Evolutionary conservation across 2,888 invertebrate species (phyloP), one percentile per base, ranked within the genome.

Genomic region (Nephrotoma appendiculata): DNA sequence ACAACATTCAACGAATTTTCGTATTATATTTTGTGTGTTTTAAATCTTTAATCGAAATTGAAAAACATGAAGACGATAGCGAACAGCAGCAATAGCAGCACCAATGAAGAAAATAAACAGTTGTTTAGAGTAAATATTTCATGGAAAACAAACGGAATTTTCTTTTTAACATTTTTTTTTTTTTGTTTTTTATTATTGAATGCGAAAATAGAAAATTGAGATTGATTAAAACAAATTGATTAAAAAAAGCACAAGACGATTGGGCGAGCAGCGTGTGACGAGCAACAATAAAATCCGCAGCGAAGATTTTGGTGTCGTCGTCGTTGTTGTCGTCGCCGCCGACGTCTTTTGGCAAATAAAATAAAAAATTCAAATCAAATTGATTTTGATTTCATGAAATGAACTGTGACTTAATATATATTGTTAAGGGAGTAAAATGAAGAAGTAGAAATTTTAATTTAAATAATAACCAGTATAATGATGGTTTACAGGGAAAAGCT

Each of bases 221-320:
- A 71, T 71, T 71, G 71, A 84, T 84, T 84, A 84, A 84, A 84
- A 42, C 15, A 84, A 84, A 84, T 84, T 43, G 41, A 84, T 42
- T 42, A 84, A 84, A 83, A 83, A 84, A 84, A 84, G 41, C 15
- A 84, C 42, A 84, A 84, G 43, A 84, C 43, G n/a, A 11, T 84
- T 43, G 84, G 84, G 84, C 71, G 71, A 43, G 41, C 84, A 84
- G 84, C 84, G 84, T 84, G 84, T 84, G 84, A 84, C 42, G 84
- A 42, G 15, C n/a, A 84, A 84, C 71, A 31, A 71, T 71, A 71
- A 71, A 71, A 71, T 71, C 31, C 71, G 31, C 31, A 71, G 31
- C 71, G 71, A 71, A 71, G 31, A 71, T 71, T 71, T 71, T 15
- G 52, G 19, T 71, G 31, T 71, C 71, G 31, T 31, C 71, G 19